Evolutionary conservation across 2,797 vertebrate species (phyloP).

Genomic region (Anniella stebbinsi): DNA sequence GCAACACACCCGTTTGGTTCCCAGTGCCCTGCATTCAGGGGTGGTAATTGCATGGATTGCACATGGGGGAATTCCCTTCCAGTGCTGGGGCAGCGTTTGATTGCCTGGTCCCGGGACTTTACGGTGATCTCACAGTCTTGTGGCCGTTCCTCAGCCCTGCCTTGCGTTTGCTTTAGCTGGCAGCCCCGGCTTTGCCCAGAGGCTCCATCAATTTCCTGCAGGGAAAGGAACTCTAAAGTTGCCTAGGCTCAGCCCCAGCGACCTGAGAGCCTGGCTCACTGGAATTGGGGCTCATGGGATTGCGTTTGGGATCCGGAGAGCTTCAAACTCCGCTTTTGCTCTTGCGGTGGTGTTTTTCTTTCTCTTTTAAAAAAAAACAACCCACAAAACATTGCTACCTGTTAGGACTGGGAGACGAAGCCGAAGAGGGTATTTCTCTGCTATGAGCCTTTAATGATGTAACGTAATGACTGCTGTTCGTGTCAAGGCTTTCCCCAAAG

Average conservation of each 20-base stretch:
- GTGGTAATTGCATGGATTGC: fast-evolving
- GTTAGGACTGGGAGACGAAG: not conserved
- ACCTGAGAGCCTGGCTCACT: not conserved
- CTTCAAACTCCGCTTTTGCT: not conserved
- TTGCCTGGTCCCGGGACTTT: conserved; percentile 30
- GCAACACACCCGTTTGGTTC: no score
- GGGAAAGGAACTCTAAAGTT: fast-evolving
- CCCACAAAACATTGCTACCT: not conserved
- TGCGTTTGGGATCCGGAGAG: not conserved
- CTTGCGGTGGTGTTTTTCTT: not conserved
- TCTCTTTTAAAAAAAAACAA: not conserved
- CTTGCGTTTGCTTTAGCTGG: fast-evolving
- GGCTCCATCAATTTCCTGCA: not conserved
- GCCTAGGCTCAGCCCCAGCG: not conserved
- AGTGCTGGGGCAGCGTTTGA: not conserved
- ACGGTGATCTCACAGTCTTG: not conserved
- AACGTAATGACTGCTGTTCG: not conserved
- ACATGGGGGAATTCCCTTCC: not conserved
- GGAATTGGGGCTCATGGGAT: not conserved
- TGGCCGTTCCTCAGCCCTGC: not conserved
- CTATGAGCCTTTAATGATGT: no score
- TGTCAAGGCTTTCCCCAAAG: not conserved
- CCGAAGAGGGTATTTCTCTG: not conserved
- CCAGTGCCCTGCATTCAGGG: no score
- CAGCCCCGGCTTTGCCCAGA: no score